Conservation (phyloP, 1,140 invertebrate species). For the Periplaneta americana region DNA sequence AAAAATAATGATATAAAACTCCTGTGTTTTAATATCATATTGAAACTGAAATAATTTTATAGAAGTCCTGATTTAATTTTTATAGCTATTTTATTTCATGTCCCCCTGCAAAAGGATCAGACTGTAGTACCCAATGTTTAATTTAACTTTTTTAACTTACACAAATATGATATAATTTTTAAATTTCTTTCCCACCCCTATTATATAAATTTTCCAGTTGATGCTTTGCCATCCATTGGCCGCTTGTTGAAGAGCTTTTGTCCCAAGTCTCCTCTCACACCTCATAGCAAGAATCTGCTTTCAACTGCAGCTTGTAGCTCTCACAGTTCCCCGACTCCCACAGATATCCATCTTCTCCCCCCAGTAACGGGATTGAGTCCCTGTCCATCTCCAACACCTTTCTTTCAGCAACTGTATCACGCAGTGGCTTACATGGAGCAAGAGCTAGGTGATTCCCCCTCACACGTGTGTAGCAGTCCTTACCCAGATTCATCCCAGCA, state of each 20-base stretch:
- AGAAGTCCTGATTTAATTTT: no score
- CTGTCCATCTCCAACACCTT: slow-evolving; percentile 41
- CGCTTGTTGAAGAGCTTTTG: slow-evolving; percentile 28
- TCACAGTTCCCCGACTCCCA: neutral
- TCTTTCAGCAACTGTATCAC: slow-evolving; percentile 49
- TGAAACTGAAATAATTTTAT: no score
- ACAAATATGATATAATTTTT: neutral
- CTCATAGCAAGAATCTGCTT: slow-evolving; percentile 34
- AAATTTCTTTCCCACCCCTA: neutral
- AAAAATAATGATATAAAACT: no score
- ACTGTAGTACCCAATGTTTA: no score
- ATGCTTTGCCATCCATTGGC: slow-evolving; percentile 6
- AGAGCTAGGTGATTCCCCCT: slow-evolving; percentile 22
- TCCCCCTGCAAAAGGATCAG: no score
- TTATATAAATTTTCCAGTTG: neutral
- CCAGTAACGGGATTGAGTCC: slow-evolving; percentile 24
- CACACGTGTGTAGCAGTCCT: neutral
- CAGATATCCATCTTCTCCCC: neutral
- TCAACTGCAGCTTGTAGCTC: neutral
- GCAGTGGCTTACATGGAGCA: slow-evolving; percentile 47
- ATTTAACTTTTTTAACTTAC: no score
- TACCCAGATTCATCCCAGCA: neutral
- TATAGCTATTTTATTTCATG: no score
- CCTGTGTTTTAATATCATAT: no score
- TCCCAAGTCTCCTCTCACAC: slow-evolving; percentile 31